Base-by-base conservation (phyloP, 2,113 vertebrate genomes). In the Xiphias gladius region DNA sequence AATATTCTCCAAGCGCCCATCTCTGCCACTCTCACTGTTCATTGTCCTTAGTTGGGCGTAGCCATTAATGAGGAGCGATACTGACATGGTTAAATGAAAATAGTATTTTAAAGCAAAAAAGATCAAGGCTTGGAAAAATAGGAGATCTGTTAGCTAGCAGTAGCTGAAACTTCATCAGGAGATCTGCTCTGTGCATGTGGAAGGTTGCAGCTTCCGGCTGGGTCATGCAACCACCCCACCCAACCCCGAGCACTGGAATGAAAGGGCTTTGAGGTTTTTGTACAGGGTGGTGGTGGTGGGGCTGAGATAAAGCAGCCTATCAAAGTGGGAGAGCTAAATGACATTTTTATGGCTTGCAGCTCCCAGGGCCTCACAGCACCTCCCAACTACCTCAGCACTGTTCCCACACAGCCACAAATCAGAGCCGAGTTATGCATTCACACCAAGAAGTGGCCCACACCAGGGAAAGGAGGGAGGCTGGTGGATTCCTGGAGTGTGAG, bases 241-340 rank as follows among this genome's bases (percentile, higher is more conserved):
- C 57, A 61, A 52, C 22, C 52, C 66, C 11, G 19, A 24, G 14
- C 55, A 26, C 88, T 89, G 93, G 76, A 93, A 80, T 81, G 84
- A 62, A 71, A 81, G 24, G 20, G 73, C 20, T 72, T 69, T 80
- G 63, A 81, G 37, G 63, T 79, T 81, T n/a, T 71, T 70, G 30
- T 22, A 64, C 59, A 55, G 82, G 87, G 73, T 85, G 92, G 88
- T 19, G 26, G 83, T 58, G 80, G 77, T 58, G 68, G 86, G 86
- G 79, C 91, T 85, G 78, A 88, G 92, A 95, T 95, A 94, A 95
- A 94, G 93, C 94, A 91, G 76, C 88, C 92, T 95, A 95, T 95
- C 91, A 94, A 93, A 89, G 92, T 84, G 88, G 77, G 94, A 90
- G 93, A 32, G 70, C 90, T 85, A 24, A 64, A 93, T 91, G 92